Base-by-base conservation (phyloP, 2,888 invertebrate genomes). In the Isotomurus palustris region DNA sequence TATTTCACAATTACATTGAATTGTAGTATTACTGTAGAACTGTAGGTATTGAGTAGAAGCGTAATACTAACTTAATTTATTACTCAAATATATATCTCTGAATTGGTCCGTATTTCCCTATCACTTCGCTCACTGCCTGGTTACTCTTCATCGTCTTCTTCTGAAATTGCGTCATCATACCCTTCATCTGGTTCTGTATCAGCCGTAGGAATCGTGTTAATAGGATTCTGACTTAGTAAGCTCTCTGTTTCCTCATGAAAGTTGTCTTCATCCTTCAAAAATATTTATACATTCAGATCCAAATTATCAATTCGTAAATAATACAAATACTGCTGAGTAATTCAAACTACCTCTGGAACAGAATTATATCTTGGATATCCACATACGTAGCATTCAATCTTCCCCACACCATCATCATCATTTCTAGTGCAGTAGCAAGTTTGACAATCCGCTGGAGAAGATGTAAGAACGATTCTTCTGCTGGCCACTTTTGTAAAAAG, bases 401-500 rank as follows among this genome's bases (percentile, higher is more conserved):
- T 83, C 3, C 84, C 81, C 21, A 84, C 77, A 0, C 85, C 85
- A 38, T 82, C 80, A 62, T 83, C 81, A 69, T 83, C 81, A 27
- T 58, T 51, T 2, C 83, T 82, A 1, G 83, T 81, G 70, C 86
- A 87, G 71, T 86, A 86, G 73, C 86, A 87, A 27, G 79, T 79
- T 71, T 86, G 84, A 67, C 84, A 85, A 6, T 75, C 71, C 51
- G 77, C 78, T 2, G 84, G 83, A 21, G 73, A 71, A 0, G 85
- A 84, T n/a, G 83, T 81, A 56, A 78, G 73, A 0, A 83, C 84
- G 1, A 86, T 77, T 43, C 86, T 78, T 69, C 84, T 83, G 1
- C 83, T 80, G 69, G 87, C 85, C 3, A 86, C 84, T 24, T 78
- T 81, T 4, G 82, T 78, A 64, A 86, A 82, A 64, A 83, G 83